Evolutionary conservation across 2,113 vertebrate genomes (phyloP).

Genomic region (Varanus komodoensis): DNA sequence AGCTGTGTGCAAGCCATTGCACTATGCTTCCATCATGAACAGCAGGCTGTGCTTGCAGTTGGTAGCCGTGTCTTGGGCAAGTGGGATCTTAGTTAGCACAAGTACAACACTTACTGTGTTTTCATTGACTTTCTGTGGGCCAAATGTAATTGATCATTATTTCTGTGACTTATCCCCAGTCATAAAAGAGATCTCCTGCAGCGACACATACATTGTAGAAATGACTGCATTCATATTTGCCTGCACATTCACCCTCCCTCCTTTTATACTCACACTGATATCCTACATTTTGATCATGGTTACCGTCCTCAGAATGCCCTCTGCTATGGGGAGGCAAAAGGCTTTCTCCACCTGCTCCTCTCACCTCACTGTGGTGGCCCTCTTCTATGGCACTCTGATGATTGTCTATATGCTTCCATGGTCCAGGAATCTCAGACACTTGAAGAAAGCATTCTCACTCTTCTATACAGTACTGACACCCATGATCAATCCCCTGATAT

Average conservation of each 20-base stretch:
- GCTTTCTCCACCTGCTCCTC: conserved; percentile 32
- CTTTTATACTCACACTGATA: neutral
- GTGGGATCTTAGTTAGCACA: neutral
- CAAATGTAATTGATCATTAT: conserved; percentile 13
- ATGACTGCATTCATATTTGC: neutral
- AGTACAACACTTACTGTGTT: neutral
- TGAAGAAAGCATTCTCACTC: conserved; percentile 1
- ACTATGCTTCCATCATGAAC: conserved; percentile 11
- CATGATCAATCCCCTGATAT: neutral
- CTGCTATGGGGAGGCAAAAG: neutral
- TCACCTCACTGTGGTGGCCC: neutral
- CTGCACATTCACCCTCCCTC: neutral
- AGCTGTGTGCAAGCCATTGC: conserved; percentile 17
- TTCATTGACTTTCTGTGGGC: conserved; percentile 8
- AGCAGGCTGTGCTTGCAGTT: neutral
- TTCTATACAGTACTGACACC: conserved; percentile 4
- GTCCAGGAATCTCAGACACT: neutral
- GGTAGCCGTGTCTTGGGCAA: conserved; percentile 3
- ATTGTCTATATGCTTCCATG: neutral
- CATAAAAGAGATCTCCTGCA: conserved; percentile 4
- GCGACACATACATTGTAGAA: neutral
- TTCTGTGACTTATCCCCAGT: neutral
- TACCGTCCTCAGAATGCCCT: neutral
- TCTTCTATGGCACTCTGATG: conserved; percentile 5
- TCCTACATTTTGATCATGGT: conserved; percentile 6